phyloP scores from a whole-genome alignment of 2,888 invertebrate genomes.

The Dichetophora obliterata region DNA sequence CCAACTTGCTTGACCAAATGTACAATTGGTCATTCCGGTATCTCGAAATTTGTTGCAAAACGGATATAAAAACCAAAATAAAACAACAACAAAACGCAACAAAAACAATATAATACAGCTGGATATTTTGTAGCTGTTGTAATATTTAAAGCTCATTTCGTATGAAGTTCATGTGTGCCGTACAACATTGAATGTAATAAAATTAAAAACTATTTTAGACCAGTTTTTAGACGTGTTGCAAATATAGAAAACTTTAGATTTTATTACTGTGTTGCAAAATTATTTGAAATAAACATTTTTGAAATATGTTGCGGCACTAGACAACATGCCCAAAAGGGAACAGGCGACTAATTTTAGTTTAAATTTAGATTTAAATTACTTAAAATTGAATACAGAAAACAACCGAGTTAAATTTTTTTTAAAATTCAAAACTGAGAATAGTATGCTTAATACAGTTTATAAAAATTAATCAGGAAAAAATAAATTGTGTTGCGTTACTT shows the following conservation, averaged over 20 bases:
- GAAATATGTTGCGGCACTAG: neutral
- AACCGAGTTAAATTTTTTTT: no score
- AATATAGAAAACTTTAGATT: neutral
- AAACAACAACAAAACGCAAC: constrained; percentile 9
- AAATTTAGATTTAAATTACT: no score
- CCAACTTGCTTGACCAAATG: neutral
- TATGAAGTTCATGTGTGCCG: constrained; percentile 13
- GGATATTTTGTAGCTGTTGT: neutral
- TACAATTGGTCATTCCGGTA: constrained; percentile 20
- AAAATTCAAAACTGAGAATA: neutral
- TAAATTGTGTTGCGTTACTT: neutral
- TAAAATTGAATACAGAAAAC: no score
- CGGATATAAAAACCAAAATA: neutral
- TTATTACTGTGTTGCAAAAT: neutral
- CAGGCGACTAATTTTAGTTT: no score
- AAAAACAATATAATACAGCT: neutral
- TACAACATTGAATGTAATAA: constrained; percentile 45
- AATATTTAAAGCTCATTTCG: constrained; percentile 25
- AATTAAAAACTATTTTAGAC: constrained; percentile 61
- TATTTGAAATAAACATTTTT: neutral
- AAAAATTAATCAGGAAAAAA: neutral
- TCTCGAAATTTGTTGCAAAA: neutral
- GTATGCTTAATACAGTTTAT: neutral
- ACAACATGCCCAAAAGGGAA: neutral
- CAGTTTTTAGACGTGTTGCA: constrained; percentile 30